These are phyloP conservation scores for Scaptomyza pallida DNA, from an alignment of 1,140 invertebrate genomes.

Conservation along the genomic window DNA sequence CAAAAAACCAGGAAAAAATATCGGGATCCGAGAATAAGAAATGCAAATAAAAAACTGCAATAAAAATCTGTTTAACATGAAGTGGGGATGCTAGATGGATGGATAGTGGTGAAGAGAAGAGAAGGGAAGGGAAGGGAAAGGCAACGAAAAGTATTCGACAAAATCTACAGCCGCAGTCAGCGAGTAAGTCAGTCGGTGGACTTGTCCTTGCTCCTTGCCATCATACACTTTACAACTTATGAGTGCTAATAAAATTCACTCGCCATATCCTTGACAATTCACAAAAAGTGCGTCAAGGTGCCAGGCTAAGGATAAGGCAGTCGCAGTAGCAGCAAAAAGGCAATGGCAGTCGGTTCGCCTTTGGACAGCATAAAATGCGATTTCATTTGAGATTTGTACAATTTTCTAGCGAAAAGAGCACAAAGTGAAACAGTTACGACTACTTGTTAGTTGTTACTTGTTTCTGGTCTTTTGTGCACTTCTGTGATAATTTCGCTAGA, in stretches of 20 bases:
- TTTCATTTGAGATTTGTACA: conserved; percentile 45
- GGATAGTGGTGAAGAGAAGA: too few relatives aligned
- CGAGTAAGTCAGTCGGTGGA: conserved; percentile 9
- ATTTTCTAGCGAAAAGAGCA: conserved; percentile 18
- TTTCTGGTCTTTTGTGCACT: conserved; percentile 53
- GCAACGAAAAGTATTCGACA: conserved; percentile 54
- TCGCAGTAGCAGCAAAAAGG: neutral
- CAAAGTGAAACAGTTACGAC: conserved; percentile 43
- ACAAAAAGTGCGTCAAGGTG: conserved; percentile 68
- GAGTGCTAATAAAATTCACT: conserved; percentile 79
- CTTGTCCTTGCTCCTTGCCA: conserved; percentile 26
- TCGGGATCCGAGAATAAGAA: conserved; percentile 30
- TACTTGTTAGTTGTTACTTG: neutral
- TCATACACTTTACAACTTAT: conserved; percentile 79
- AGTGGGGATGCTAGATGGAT: conserved; percentile 40
- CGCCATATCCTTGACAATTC: conserved; percentile 61
- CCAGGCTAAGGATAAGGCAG: conserved; percentile 41
- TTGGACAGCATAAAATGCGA: conserved; percentile 42
- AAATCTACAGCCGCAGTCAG: conserved; percentile 33
- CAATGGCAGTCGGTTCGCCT: neutral
- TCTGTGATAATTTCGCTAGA: conserved; percentile 63
- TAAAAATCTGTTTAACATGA: conserved; percentile 81
- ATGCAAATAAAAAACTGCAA: conserved; percentile 78
- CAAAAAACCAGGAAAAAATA: conserved; percentile 13
- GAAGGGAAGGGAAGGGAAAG: too few relatives aligned